phyloP scores from a whole-genome alignment of 2,797 vertebrate species.

The Enteromius mattozi region DNA sequence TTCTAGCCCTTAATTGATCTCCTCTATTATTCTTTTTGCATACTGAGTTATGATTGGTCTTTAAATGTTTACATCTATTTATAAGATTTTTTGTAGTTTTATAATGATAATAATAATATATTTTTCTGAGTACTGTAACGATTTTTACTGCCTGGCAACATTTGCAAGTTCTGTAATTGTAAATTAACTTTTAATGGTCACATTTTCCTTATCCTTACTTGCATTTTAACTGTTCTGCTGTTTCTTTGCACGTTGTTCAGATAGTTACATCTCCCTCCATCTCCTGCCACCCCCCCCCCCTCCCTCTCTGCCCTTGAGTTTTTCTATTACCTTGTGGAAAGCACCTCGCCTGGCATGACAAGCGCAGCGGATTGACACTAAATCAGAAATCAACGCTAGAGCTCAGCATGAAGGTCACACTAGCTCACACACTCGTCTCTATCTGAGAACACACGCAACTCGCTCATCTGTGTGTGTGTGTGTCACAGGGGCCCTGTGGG shows the following conservation, averaged over 20 bases:
- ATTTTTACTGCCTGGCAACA: background rate
- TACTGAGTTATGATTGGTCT: background rate
- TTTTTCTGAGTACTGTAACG: background rate
- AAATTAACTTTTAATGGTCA: background rate
- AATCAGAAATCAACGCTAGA: conserved; percentile 99
- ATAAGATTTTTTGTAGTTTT: background rate
- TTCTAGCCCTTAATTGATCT: background rate
- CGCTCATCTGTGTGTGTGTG: conserved; percentile 54
- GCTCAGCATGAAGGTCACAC: conserved; percentile 99
- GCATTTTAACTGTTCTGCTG: background rate
- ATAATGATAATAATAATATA: background rate
- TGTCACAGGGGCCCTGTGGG: conserved; percentile 35
- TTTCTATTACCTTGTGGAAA: conserved; percentile 99
- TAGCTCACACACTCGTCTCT: conserved; percentile 87
- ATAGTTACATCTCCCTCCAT: conserved; percentile 60
- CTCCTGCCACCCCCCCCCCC: conserved; percentile 61
- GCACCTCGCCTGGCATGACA: conserved; percentile 98
- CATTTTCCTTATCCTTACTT: conserved; percentile 41
- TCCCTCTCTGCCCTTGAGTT: conserved; percentile 92
- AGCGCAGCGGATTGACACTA: conserved; percentile 99
- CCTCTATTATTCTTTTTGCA: background rate
- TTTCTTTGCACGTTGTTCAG: conserved; percentile 39
- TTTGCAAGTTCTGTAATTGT: background rate
- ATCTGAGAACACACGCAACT: conserved; percentile 83
- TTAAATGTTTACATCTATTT: background rate